These are phyloP conservation scores for Anguilla rostrata DNA, from an alignment of 2,113 vertebrate species.

Conservation along the genomic window DNA sequence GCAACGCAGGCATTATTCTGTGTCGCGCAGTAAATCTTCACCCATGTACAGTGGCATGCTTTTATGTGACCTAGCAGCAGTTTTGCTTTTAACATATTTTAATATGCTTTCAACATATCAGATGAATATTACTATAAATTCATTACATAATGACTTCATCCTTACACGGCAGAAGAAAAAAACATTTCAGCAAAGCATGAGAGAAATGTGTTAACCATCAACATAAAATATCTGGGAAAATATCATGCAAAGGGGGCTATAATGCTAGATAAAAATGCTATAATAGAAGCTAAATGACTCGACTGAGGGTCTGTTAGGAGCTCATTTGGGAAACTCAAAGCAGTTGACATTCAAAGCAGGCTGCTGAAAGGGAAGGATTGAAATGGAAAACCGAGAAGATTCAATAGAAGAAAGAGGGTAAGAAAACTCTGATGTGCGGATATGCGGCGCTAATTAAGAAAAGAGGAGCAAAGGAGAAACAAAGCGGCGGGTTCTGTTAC, in stretches of 20 bases:
- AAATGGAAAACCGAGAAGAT: not conserved
- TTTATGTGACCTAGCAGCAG: no score
- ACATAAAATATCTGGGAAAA: not conserved
- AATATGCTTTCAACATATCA: not conserved
- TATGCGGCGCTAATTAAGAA: constrained; percentile 33
- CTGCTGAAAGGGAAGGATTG: not conserved
- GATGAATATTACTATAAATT: not conserved
- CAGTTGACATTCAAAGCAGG: not conserved
- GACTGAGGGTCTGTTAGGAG: not conserved
- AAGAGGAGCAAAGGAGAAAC: constrained; percentile 3
- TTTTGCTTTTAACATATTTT: no score
- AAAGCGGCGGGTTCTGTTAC: constrained; percentile 24
- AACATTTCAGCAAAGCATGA: no score
- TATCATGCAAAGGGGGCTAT: not conserved
- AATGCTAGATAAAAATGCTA: not conserved
- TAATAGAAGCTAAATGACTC: not conserved
- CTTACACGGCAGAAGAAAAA: no score
- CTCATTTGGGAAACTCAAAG: not conserved
- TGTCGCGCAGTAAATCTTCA: no score
- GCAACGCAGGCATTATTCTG: no score
- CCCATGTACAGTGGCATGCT: no score
- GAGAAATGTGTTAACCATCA: not conserved
- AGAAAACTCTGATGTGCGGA: constrained; percentile 24
- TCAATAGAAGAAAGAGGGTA: not conserved
- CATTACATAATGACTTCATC: no score